These are phyloP conservation scores for Athalia circularis DNA, from an alignment of 2,888 invertebrate species.

Conservation along the genomic window DNA sequence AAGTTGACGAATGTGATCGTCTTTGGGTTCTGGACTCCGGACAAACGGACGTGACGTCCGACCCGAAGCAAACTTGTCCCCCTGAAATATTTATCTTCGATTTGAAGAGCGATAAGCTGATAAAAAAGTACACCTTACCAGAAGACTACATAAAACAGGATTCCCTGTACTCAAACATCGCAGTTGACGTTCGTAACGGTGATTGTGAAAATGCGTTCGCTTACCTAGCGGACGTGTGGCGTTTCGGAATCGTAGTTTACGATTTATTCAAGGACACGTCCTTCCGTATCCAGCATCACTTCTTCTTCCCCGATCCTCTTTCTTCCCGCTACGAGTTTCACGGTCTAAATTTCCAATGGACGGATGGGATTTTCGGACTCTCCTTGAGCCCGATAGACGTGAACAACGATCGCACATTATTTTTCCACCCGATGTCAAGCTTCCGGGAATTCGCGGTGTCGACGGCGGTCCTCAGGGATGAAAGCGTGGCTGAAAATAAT, in stretches of 20 bases:
- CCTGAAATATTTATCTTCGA: constrained; percentile 86
- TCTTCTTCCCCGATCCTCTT: constrained; percentile 84
- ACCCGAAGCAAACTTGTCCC: constrained; percentile 83
- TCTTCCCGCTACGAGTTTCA: constrained; percentile 84
- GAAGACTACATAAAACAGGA: constrained; percentile 80
- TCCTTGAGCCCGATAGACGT: constrained; percentile 79
- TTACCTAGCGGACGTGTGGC: constrained; percentile 84
- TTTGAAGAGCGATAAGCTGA: constrained; percentile 79
- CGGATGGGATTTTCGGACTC: constrained; percentile 87
- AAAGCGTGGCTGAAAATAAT: constrained; percentile 70
- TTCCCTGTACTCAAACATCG: constrained; percentile 81
- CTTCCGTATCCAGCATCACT: constrained; percentile 83
- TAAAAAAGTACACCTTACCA: constrained; percentile 81
- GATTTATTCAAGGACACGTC: constrained; percentile 78
- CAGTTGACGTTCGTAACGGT: constrained; percentile 78
- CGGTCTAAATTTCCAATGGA: constrained; percentile 87
- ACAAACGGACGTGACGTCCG: constrained; percentile 80
- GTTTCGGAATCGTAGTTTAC: constrained; percentile 80
- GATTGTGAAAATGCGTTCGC: constrained; percentile 81
- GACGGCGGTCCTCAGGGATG: constrained; percentile 80
- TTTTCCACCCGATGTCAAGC: constrained; percentile 89
- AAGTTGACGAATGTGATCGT: constrained; percentile 84
- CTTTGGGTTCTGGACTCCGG: constrained; percentile 90
- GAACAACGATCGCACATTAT: constrained; percentile 79
- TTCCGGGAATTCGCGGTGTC: constrained; percentile 86